Percentiles rank a stretch among this genome's conserved stretches.
Conservation (phyloP, 2,797 vertebrate genomes). For the Falco novaeseelandiae region DNA sequence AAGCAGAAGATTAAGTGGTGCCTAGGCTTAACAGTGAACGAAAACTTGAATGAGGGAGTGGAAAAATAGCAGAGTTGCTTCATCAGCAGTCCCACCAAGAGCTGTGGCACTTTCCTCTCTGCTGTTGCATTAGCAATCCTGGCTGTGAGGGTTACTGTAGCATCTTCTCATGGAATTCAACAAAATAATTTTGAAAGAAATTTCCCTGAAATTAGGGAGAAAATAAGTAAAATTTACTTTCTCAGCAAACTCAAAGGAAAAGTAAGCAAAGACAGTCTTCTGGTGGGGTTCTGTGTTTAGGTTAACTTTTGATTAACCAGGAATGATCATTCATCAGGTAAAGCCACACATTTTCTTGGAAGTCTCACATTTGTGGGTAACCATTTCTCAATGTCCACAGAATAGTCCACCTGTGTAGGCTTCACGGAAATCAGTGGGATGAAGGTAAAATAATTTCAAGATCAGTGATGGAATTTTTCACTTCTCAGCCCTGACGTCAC, state of each 20-base stretch:
- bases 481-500: not conserved
- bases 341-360: not conserved
- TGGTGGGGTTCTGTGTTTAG: not conserved
- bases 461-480: not conserved
- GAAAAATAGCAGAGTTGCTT: not conserved
- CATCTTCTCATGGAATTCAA: not conserved
- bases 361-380: not conserved
- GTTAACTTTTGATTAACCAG: not conserved
- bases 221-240: not conserved
- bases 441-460: not conserved
- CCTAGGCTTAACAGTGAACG: not conserved
- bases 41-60: not conserved
- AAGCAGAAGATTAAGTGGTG: not conserved
- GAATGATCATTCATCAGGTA: not conserved
- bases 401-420: conserved; percentile 13
- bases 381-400: conserved; percentile 30
- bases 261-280: not conserved
- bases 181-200: not conserved
- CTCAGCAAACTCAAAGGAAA: not conserved
- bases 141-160: not conserved
- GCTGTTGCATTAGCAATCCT: not conserved
- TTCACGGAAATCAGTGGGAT: conserved; percentile 15
- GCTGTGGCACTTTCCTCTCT: not conserved
- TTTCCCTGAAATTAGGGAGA: not conserved
- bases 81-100: not conserved